Conservation (phyloP, 2,888 invertebrate species). For the Cremastinae sp. region DNA sequence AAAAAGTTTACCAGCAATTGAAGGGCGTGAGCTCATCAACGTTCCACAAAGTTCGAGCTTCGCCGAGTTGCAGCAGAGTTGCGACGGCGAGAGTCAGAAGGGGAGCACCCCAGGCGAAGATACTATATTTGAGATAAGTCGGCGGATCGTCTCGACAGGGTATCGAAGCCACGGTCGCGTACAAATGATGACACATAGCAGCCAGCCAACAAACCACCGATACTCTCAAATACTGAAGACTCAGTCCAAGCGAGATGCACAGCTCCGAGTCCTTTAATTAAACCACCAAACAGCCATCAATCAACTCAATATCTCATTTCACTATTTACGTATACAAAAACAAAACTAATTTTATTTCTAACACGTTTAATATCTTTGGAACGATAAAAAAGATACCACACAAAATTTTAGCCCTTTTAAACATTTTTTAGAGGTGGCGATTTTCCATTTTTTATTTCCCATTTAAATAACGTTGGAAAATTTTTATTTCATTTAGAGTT, state of each 20-base stretch:
- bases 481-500: no score
- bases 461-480: no score
- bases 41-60: slow-evolving; percentile 81
- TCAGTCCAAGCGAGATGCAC: slow-evolving; percentile 84
- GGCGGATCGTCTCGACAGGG: slow-evolving; percentile 78
- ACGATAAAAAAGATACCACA: no score
- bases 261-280: slow-evolving; percentile 83
- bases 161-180: slow-evolving; percentile 79
- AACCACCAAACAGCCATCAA: slow-evolving; percentile 46
- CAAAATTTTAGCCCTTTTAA: no score
- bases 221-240: slow-evolving; percentile 85
- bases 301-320: not conserved
- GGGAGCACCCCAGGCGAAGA: slow-evolving; percentile 86
- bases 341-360: no score
- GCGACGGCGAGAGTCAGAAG: slow-evolving; percentile 82
- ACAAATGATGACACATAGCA: slow-evolving; percentile 85
- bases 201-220: slow-evolving; percentile 87
- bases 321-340: no score
- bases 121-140: slow-evolving; percentile 82
- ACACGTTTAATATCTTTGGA: no score
- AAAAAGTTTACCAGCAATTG: slow-evolving; percentile 82
- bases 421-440: no score
- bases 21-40: slow-evolving; percentile 81
- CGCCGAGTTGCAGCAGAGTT: slow-evolving; percentile 82
- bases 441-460: no score